A percentile compares a stretch with the other conserved stretches of the same genome.
phyloP scores from a whole-genome alignment of 2,888 invertebrate species.

The Mimas tiliae region DNA sequence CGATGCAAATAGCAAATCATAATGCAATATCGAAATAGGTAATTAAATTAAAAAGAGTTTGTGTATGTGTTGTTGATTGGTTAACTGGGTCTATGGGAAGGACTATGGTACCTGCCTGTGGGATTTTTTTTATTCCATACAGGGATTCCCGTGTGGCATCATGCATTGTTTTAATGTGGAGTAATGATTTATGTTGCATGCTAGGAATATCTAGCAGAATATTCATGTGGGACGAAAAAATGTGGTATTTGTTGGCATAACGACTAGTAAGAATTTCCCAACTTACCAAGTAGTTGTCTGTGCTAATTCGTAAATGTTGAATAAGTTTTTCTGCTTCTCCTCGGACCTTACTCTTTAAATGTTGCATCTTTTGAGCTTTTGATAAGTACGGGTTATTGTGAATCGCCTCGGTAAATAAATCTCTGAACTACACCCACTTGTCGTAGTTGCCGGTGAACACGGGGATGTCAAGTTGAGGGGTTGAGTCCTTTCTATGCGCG shows the following conservation, averaged over 20 bases:
- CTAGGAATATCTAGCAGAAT: neutral
- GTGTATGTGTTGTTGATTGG: no score
- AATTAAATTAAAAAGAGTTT: no score
- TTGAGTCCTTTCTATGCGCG: constrained; percentile 33
- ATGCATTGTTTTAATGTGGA: neutral
- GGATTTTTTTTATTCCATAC: constrained; percentile 2
- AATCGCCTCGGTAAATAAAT: constrained; percentile 38
- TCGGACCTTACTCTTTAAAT: constrained; percentile 30
- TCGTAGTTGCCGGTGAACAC: constrained; percentile 35
- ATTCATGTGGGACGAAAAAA: constrained; percentile 31
- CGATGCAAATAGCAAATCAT: no score
- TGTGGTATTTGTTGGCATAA: constrained; percentile 22
- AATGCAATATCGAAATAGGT: no score
- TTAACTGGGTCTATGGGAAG: no score
- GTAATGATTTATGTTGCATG: neutral
- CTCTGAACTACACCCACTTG: constrained; percentile 36
- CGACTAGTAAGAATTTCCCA: constrained; percentile 35
- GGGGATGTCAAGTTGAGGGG: constrained; percentile 36
- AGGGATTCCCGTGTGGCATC: neutral
- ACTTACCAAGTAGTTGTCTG: constrained; percentile 36
- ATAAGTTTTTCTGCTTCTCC: constrained; percentile 37
- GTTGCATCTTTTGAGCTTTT: constrained; percentile 38
- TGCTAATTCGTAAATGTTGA: constrained; percentile 36
- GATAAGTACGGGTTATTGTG: constrained; percentile 36
- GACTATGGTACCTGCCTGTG: no score